These are phyloP conservation scores for Elysia crispata DNA, from an alignment of 2,888 invertebrate genomes.

Conservation along the genomic window DNA sequence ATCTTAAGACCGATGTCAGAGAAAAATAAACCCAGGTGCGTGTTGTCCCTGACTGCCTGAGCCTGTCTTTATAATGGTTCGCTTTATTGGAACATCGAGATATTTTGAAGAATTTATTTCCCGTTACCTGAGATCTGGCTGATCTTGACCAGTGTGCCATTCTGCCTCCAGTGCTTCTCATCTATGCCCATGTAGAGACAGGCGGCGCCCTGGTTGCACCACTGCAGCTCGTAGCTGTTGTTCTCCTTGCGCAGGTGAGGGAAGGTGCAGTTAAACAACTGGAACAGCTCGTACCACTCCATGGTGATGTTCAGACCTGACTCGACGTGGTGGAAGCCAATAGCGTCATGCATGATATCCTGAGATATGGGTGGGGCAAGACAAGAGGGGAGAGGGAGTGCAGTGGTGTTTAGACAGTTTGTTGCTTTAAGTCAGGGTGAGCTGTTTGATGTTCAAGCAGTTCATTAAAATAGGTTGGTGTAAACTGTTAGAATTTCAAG, in stretches of 20 bases:
- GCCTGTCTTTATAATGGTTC: no score
- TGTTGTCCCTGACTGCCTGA: no score
- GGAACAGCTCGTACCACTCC: constrained; percentile 74
- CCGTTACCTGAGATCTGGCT: constrained; percentile 64
- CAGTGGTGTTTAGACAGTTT: no score
- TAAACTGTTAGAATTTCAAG: no score
- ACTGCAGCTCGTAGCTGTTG: constrained; percentile 52
- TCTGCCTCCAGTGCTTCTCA: constrained; percentile 67
- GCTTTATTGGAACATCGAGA: no score
- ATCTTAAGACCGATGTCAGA: no score
- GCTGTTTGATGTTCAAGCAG: no score
- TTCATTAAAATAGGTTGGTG: no score
- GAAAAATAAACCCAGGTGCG: no score
- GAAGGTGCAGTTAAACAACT: constrained; percentile 74
- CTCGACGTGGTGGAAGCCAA: constrained; percentile 67
- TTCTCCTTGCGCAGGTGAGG: constrained; percentile 65
- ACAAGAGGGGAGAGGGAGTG: no score
- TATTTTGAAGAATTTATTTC: no score
- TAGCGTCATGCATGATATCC: constrained; percentile 74
- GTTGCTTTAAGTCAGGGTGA: no score
- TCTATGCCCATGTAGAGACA: constrained; percentile 72
- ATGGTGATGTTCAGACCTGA: constrained; percentile 71
- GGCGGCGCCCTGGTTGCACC: constrained; percentile 74
- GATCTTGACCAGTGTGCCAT: constrained; percentile 69
- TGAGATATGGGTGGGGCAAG: constrained; percentile 43